Base-by-base conservation (phyloP, 2,888 invertebrate genomes). In the Sarcophaga caerulescens region DNA sequence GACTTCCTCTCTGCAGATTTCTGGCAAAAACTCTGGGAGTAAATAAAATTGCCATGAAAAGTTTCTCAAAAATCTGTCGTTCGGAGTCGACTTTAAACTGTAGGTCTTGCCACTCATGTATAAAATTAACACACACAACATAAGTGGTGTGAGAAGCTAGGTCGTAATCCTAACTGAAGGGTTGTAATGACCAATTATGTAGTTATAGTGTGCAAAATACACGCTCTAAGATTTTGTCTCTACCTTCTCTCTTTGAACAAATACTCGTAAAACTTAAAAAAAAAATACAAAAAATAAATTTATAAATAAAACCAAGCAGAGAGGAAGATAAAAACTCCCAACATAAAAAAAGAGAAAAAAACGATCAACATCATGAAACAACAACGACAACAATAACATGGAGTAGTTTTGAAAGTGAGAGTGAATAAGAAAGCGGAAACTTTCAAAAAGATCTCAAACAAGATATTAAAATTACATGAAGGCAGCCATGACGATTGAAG, bases 401-500 rank as follows among this genome's bases (percentile, higher is more conserved):
- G 17, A n/a, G 57, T 17, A 14, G 57, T 57, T 90, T 91, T 90
- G 92, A 92, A 92, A 92, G 92, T 92, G 91, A 92, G 92, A 92
- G 92, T 92, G 92, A 92, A 92, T 92, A 92, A 90, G 92, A 92
- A 91, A 91, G 92, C 92, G 92, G 92, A 92, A 92, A 92, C 91
- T 90, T 90, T 90, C 89, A 78, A 85, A 75, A 76, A 85, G 84
- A 87, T 86, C 84, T 84, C 75, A 75, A 52, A 23, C 75, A 47
- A 86, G 84, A 84, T 83, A 81, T 73, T 78, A 73, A 84, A 84
- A 81, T 83, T 81, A 80, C 88, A 85, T 60, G 84, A 86, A 86
- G 81, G 77, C 83, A 66, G 70, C 62, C 84, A 86, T 79, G 84
- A 79, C 79, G 35, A 35, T 75, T 79, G 52, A 47, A 84, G 84